A percentile compares a stretch with the other conserved stretches of the same genome.
Evolutionary conservation across 2,113 vertebrate species (phyloP).

Genomic region (Prunella fulvescens): DNA sequence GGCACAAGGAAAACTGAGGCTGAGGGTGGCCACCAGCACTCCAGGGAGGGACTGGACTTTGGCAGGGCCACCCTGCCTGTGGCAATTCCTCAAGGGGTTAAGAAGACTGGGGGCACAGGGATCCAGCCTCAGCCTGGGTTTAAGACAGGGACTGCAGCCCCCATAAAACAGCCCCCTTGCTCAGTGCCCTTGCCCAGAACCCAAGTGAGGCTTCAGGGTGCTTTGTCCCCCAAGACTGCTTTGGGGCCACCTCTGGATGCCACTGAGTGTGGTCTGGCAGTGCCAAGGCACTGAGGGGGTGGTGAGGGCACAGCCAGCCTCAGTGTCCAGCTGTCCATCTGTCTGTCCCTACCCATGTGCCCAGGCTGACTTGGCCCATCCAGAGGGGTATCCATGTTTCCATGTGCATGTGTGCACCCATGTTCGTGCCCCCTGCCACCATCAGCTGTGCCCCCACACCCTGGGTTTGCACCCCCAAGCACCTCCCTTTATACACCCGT

Average conservation of each 20-base stretch:
- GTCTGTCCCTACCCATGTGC: accelerated
- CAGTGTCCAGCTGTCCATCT: not conserved
- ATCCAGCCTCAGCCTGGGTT: not conserved
- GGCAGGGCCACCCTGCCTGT: not conserved
- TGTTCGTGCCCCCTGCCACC: accelerated
- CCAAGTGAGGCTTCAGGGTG: too few relatives aligned
- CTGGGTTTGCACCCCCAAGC: not conserved
- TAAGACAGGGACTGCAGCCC: not conserved
- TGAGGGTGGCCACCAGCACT: not conserved
- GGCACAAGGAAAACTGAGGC: not conserved
- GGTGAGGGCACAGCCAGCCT: not conserved
- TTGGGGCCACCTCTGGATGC: not conserved
- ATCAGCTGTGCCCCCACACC: accelerated
- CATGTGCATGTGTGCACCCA: accelerated
- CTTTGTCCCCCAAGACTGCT: not conserved
- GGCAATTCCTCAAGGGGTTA: not conserved
- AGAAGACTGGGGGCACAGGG: not conserved
- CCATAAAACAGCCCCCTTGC: not conserved
- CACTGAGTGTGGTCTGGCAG: not conserved
- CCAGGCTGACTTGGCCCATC: accelerated
- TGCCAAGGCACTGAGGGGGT: not conserved
- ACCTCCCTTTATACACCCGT: not conserved
- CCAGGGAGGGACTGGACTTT: not conserved
- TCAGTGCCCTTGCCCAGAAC: too few relatives aligned
- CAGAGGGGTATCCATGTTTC: accelerated